Conservation (phyloP, 2,888 invertebrate species). For the Mayetiola destructor region DNA sequence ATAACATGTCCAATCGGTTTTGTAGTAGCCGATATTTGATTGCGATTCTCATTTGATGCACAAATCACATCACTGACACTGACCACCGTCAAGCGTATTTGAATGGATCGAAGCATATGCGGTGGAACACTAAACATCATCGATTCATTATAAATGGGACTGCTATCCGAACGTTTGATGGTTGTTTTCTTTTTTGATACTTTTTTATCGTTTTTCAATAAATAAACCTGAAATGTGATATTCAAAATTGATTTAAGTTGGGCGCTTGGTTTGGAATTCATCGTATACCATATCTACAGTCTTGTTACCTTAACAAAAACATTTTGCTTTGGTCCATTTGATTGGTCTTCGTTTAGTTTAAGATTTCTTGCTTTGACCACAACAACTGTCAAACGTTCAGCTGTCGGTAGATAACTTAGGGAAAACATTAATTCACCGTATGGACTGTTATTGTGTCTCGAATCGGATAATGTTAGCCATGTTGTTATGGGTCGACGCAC, state of each 20-base stretch:
- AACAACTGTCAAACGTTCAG: constrained; percentile 61
- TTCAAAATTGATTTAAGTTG: background rate
- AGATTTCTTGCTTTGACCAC: constrained; percentile 64
- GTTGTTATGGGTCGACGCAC: constrained; percentile 56
- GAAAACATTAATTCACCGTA: constrained; percentile 72
- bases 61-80: constrained; percentile 29
- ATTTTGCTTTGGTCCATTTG: constrained; percentile 41
- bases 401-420: constrained; percentile 65
- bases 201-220: constrained; percentile 66
- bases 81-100: constrained; percentile 54
- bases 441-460: constrained; percentile 48
- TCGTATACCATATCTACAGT: background rate
- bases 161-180: constrained; percentile 54
- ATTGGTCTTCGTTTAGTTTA: constrained; percentile 38
- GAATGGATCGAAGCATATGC: constrained; percentile 52
- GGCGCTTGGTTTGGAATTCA: background rate
- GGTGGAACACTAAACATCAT: constrained; percentile 72
- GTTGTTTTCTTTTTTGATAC: constrained; percentile 69
- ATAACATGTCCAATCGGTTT: constrained; percentile 66
- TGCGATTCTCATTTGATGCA: constrained; percentile 21
- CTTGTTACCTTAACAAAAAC: constrained; percentile 56
- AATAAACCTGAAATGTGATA: constrained; percentile 44
- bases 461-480: constrained; percentile 64
- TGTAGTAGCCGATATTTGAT: constrained; percentile 5
- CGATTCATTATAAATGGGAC: constrained; percentile 73